These are phyloP conservation scores for Nasonovia ribisnigri DNA, from an alignment of 2,888 invertebrate species.

Conservation along the genomic window DNA sequence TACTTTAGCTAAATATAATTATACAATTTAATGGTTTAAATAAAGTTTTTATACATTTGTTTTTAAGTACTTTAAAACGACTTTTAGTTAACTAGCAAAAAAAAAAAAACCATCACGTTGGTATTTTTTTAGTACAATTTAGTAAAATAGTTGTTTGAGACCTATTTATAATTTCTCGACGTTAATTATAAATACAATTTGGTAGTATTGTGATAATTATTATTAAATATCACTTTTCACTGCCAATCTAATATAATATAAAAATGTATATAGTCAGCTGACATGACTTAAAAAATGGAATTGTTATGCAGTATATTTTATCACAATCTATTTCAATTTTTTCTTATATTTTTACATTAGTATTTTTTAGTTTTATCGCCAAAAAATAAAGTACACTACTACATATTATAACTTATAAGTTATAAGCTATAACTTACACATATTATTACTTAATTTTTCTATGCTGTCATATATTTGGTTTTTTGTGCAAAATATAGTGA, in stretches of 20 bases:
- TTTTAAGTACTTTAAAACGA: neutral
- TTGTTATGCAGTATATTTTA: neutral
- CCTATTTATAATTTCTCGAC: neutral
- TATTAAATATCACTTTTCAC: neutral
- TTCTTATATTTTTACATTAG: neutral
- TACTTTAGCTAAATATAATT: neutral
- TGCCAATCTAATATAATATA: no score
- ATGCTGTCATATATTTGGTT: neutral
- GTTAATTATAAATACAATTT: neutral
- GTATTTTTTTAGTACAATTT: neutral
- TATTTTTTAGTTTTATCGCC: neutral
- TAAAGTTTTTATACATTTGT: neutral
- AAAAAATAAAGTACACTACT: neutral
- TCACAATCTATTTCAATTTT: neutral
- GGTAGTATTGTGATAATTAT: neutral
- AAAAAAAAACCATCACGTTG: neutral
- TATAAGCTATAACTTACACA: neutral
- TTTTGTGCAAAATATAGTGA: neutral
- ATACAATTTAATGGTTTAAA: neutral
- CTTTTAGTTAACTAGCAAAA: neutral
- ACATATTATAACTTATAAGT: neutral
- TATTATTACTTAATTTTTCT: neutral
- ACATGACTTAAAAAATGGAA: neutral
- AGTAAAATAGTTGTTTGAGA: neutral
- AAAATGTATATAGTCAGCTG: neutral